Evolutionary conservation across 1,140 invertebrate genomes (phyloP).

Genomic region (Leptinotarsa texana): DNA sequence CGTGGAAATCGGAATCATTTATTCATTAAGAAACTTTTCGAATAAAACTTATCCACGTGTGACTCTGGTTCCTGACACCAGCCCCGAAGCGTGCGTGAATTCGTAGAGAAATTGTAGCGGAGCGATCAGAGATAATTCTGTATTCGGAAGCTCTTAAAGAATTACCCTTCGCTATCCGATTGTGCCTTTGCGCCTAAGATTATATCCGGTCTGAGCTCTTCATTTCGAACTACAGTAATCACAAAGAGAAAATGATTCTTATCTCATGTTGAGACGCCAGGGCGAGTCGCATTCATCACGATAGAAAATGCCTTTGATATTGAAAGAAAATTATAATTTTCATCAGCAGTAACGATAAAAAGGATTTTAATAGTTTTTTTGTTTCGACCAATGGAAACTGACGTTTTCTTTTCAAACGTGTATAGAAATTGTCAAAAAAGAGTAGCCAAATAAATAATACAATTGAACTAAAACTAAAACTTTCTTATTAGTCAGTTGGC

Average conservation of each 20-base stretch:
- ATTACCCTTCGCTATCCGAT: neutral
- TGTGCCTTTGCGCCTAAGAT: neutral
- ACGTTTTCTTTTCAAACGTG: too few relatives aligned
- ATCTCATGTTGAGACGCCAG: neutral
- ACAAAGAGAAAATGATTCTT: neutral
- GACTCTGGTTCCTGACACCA: neutral
- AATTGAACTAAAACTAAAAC: too few relatives aligned
- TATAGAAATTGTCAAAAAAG: too few relatives aligned
- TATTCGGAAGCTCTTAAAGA: conserved; percentile 1
- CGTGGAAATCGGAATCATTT: neutral
- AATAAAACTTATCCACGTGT: neutral
- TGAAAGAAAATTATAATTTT: too few relatives aligned
- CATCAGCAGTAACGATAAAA: too few relatives aligned
- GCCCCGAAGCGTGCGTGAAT: neutral
- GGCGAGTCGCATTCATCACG: too few relatives aligned
- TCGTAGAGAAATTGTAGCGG: neutral
- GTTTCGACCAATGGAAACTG: too few relatives aligned
- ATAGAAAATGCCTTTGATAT: too few relatives aligned
- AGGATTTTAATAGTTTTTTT: too few relatives aligned
- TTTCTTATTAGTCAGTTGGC: too few relatives aligned
- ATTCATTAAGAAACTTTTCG: neutral
- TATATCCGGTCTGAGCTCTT: conserved; percentile 7
- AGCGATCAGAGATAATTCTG: conserved; percentile 1
- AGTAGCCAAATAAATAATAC: too few relatives aligned
- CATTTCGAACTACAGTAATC: neutral